Evolutionary conservation across 1,140 invertebrate species (phyloP).

Genomic region (Hyles euphorbiae): DNA sequence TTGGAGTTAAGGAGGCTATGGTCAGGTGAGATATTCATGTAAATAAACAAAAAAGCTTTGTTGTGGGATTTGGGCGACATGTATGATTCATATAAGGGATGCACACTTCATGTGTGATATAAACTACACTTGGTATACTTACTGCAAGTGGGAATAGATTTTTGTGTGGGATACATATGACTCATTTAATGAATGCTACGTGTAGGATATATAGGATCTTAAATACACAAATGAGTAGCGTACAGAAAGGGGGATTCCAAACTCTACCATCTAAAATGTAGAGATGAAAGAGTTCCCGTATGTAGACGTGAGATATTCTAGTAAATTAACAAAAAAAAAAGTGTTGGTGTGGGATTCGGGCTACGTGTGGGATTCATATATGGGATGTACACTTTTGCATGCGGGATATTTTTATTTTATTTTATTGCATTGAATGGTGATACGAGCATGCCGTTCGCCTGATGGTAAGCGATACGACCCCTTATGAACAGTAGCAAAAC

Average conservation of each 20-base stretch:
- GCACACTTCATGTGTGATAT: background rate
- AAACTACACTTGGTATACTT: background rate
- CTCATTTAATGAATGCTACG: background rate
- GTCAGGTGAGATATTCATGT: slow-evolving; percentile 9
- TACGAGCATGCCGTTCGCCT: too few species aligned
- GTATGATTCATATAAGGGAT: background rate
- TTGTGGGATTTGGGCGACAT: background rate
- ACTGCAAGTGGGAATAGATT: background rate
- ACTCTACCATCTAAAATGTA: slow-evolving; percentile 28
- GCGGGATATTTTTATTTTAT: too few species aligned
- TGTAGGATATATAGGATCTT: too few species aligned
- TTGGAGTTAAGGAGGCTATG: slow-evolving; percentile 50
- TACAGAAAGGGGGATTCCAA: slow-evolving; percentile 42
- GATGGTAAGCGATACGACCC: too few species aligned
- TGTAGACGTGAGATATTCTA: slow-evolving; percentile 21
- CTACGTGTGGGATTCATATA: background rate
- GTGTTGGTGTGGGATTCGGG: background rate
- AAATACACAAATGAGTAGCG: slow-evolving; percentile 20
- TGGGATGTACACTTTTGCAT: background rate
- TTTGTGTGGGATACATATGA: background rate
- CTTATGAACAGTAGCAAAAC: too few species aligned
- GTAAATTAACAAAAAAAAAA: too few species aligned
- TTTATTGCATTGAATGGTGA: too few species aligned
- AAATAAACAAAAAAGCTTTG: background rate
- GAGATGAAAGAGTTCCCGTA: slow-evolving; percentile 29